Conservation (phyloP, 2,113 vertebrate genomes). For the Chloropsis cyanopogon region DNA sequence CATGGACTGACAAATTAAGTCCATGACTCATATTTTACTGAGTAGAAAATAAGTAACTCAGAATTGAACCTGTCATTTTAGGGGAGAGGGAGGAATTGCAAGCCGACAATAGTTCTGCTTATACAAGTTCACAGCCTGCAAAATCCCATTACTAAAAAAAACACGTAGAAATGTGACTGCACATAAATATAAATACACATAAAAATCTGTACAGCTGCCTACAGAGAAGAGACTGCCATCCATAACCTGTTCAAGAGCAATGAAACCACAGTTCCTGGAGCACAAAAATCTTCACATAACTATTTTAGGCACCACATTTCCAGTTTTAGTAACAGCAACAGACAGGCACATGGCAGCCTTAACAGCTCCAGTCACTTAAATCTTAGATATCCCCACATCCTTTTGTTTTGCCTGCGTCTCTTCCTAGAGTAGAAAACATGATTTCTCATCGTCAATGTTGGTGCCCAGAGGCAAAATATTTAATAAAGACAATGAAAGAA, state of each 20-base stretch:
- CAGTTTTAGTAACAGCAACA: background rate
- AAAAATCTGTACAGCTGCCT: background rate
- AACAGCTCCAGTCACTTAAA: background rate
- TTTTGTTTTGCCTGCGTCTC: background rate
- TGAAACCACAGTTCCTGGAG: background rate
- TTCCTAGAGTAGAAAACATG: background rate
- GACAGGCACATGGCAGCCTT: background rate
- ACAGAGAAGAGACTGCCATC: background rate
- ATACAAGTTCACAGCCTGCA: background rate
- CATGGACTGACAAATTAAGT: background rate
- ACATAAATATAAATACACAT: background rate
- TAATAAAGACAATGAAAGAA: background rate
- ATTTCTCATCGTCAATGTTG: background rate
- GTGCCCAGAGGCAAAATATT: background rate
- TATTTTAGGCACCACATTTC: background rate
- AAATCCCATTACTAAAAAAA: background rate
- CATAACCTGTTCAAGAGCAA: background rate
- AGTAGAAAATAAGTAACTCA: background rate
- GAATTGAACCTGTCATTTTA: background rate
- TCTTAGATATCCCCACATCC: background rate
- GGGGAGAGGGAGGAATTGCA: background rate
- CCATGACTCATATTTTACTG: background rate
- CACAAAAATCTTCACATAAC: background rate
- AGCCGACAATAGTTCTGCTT: background rate
- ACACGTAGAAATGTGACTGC: background rate